Evolutionary conservation across 2,113 vertebrate species (phyloP), one percentile per base, ranked within the genome.

Genomic region (Mystacornis crossleyi): DNA sequence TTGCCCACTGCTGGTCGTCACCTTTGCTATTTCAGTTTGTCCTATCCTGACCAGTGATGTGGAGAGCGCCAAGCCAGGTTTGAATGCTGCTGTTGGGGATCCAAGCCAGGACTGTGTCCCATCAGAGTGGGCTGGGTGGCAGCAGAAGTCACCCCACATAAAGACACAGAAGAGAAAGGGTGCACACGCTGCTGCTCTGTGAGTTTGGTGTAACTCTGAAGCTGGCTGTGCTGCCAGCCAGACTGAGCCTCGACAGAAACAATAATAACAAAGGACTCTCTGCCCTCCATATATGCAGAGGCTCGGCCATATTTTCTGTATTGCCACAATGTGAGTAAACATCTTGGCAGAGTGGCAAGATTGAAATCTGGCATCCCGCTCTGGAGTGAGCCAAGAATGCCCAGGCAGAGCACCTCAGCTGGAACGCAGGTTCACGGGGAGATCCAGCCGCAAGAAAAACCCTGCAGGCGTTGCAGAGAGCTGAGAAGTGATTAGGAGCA

Each of bases 351-450:
- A 72, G 19, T 4, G 23, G 28, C 38, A n/a, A 43, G 43, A 84
- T 9, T 24, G 53, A 86, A 73, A 84, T 53, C 38, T 79, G 71
- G 50, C 67, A 89, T 67, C 33, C 86, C 0, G 0, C 5, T n/a
- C 55, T 5, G 0, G 17, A 60, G n/a, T 10, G 33, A 86, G 38
- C 40, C 53, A 61, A 42, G 66, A 86, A 38, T 15, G 13, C 58
- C 21, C 33, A 33, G 70, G 60, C 89, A 93, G 42, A 84, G 40
- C 72, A 73, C 38, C 55, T 89, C 14, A 2, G 40, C 85, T 95
- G n/a, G 26, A 69, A 8, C 70, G 40, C 0, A 1, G 54, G 14
- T 33, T 85, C 29, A 24, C 0, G 0, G 51, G n/a, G 54, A 81
- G 60, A 58, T 34, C 9, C 29, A 57, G 33, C 58, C 50, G 34